Evolutionary conservation across 2,888 invertebrate genomes (phyloP), one percentile per base, ranked within the genome.

Genomic region (Molorchus minor): DNA sequence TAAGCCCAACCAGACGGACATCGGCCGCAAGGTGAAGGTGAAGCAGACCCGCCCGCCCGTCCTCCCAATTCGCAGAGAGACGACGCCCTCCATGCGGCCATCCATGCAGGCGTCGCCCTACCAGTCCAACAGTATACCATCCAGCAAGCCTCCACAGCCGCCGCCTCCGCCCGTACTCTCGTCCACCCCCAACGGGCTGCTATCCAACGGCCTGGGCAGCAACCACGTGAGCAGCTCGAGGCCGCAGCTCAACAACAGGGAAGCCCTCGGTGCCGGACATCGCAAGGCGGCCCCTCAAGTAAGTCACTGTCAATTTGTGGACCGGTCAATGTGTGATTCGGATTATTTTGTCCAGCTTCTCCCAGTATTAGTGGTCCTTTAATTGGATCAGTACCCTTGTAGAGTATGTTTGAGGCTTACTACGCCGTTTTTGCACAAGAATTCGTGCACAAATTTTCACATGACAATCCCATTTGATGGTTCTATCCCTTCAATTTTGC

Each of bases 1-100:
- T 79, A 95, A 96, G 82, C 91, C 92, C 71, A 93, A 92, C 82
- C 92, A 92, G 79, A 91, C 91, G 74, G 92, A 93, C 81, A 93
- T 95, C 75, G 94, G 94, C 59, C 87, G 93, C 70, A 92, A 92
- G 80, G 91, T 94, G 69, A 94, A 94, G 81, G 86, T 91, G 79
- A 92, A 88, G 82, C 82, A 83, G 68, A 68, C 38, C 55, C 63
- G 69, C 8, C 47, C 66, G 15, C 58, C 69, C 20, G 58, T 69
- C 19, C 64, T 62, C 40, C 66, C 66, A 47, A 60, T 54, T 62
- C 77, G 76, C 63, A 69, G 72, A 55, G 78, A 80, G 68, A 80
- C n/a, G n/a, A n/a, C 79, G 55, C 66, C 69, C 33, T 67, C 71
- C 29, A 71, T 74, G 70, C 72, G 77, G 63, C 54, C 53, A 19